Conservation (phyloP, 2,113 vertebrate species). For the Lagopus muta region DNA sequence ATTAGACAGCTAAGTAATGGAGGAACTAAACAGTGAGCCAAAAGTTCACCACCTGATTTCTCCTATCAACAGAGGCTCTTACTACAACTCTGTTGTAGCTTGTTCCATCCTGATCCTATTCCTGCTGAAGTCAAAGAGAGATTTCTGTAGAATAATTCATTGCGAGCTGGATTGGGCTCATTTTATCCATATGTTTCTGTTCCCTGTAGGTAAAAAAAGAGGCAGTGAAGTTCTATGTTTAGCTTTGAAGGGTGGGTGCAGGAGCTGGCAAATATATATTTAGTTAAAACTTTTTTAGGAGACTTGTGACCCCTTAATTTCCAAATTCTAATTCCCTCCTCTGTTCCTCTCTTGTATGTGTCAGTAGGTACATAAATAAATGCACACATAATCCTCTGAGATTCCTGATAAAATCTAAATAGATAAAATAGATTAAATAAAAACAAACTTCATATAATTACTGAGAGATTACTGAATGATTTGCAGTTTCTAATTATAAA, state of each 20-base stretch:
- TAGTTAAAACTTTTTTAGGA: not conserved
- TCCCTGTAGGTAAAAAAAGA: not conserved
- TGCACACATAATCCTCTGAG: not conserved
- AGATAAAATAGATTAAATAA: conserved; percentile 8
- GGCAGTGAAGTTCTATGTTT: not conserved
- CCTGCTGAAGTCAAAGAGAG: not conserved
- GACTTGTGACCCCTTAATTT: not conserved
- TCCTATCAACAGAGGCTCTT: not conserved
- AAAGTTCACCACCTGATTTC: not conserved
- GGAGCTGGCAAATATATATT: not conserved
- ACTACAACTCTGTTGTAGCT: not conserved
- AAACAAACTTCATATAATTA: not conserved
- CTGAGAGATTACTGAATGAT: not conserved
- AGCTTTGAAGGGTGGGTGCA: not conserved
- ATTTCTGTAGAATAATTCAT: not conserved
- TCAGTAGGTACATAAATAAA: not conserved
- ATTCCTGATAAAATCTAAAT: not conserved
- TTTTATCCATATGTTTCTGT: not conserved
- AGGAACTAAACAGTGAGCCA: not conserved
- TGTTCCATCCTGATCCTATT: not conserved
- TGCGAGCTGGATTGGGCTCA: not conserved
- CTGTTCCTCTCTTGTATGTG: not conserved
- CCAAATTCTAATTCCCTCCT: not conserved
- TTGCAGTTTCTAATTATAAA: conserved; percentile 32
- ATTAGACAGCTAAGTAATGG: not conserved